Conservation (phyloP, 2,888 invertebrate species). For the Elysia crispata region DNA sequence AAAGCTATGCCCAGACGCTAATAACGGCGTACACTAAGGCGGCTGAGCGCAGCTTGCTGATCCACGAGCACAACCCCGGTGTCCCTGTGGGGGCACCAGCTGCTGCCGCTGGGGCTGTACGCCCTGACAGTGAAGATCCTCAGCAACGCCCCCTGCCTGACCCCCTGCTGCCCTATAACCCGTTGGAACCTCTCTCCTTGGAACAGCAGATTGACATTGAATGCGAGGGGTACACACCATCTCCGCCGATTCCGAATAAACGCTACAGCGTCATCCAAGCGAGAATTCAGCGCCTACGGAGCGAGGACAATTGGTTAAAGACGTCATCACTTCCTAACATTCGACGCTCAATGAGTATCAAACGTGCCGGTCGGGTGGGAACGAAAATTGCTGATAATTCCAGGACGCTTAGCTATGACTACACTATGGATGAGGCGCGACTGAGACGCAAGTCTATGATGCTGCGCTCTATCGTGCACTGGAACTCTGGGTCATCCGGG, state of each 20-base stretch:
- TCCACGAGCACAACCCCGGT: no score
- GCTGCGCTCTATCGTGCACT: constrained; percentile 40
- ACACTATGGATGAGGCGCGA: constrained; percentile 48
- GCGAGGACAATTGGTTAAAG: constrained; percentile 49
- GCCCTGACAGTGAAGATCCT: neutral
- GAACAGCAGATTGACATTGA: constrained; percentile 48
- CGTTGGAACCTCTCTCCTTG: constrained; percentile 27
- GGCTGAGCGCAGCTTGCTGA: constrained; percentile 25
- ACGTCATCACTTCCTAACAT: constrained; percentile 48
- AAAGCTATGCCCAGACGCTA: constrained; percentile 45
- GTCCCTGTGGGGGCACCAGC: no score
- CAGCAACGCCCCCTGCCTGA: constrained; percentile 36
- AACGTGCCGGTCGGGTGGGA: constrained; percentile 12
- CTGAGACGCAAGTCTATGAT: constrained; percentile 46
- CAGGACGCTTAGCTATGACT: constrained; percentile 42
- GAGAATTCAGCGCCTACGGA: constrained; percentile 43
- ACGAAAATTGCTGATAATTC: constrained; percentile 6
- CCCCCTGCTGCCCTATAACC: neutral
- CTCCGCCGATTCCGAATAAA: constrained; percentile 45
- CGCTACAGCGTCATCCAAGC: constrained; percentile 47
- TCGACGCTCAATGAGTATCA: constrained; percentile 35
- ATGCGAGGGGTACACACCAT: constrained; percentile 48
- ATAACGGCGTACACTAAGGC: constrained; percentile 41
- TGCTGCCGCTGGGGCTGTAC: no score
- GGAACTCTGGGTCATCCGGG: constrained; percentile 44